A percentile compares a stretch with the other conserved stretches of the same genome.
Evolutionary conservation across 2,888 invertebrate genomes (phyloP).

Genomic region (Carpatolechia fugitivella): DNA sequence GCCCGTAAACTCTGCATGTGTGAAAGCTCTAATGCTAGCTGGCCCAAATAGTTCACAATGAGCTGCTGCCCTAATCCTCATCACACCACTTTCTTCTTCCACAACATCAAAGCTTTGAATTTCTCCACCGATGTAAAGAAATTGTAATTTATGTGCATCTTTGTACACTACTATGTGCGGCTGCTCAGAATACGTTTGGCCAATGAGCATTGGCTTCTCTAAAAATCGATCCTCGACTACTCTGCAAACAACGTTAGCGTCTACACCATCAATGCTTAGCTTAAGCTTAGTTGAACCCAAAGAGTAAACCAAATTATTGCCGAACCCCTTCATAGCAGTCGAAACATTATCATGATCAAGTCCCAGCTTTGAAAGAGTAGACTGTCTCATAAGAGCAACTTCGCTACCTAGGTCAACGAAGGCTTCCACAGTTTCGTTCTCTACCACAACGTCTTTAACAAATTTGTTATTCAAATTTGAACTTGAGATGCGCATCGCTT

Average conservation of each 20-base stretch:
- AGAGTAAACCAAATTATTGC: constrained; percentile 20
- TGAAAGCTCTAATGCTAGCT: constrained; percentile 11
- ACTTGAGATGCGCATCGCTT: constrained; percentile 14
- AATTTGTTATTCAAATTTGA: constrained; percentile 11
- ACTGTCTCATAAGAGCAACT: constrained; percentile 14
- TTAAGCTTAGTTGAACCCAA: constrained; percentile 13
- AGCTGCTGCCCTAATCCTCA: background rate
- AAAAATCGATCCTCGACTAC: constrained; percentile 22
- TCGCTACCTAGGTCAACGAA: constrained; percentile 19
- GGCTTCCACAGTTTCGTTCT: constrained; percentile 8
- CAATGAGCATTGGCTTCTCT: constrained; percentile 23
- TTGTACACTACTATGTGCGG: constrained; percentile 23
- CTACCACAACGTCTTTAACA: constrained; percentile 9
- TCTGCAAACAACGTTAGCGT: constrained; percentile 17
- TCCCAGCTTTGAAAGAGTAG: background rate
- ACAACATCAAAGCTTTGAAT: constrained; percentile 6
- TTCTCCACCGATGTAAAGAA: constrained; percentile 11
- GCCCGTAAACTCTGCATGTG: constrained; percentile 1
- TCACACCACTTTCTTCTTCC: background rate
- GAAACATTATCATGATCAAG: constrained; percentile 8
- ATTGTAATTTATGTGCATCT: constrained; percentile 13
- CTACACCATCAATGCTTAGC: constrained; percentile 20
- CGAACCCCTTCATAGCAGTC: constrained; percentile 23
- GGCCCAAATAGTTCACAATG: constrained; percentile 11
- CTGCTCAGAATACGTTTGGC: constrained; percentile 24